Percentiles rank a stretch among this genome's conserved stretches.
Evolutionary conservation across 2,888 invertebrate genomes (phyloP).

Genomic region (Thera britannica): DNA sequence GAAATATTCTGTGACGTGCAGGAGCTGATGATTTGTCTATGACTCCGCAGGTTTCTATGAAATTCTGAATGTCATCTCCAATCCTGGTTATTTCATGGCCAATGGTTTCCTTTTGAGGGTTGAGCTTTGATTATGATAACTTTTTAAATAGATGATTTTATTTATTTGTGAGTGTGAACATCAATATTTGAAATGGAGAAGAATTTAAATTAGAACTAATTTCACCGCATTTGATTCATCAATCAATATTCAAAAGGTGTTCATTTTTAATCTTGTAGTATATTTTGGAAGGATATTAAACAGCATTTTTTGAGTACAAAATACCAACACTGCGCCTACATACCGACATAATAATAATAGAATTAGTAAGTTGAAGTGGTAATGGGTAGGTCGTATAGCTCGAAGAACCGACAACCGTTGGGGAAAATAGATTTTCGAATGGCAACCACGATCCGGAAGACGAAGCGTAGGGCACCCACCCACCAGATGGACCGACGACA

Average conservation of each 20-base stretch:
- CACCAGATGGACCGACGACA: too few species aligned
- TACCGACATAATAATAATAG: too few species aligned
- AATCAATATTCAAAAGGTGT: slow-evolving; percentile 11
- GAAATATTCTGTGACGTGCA: slow-evolving; percentile 16
- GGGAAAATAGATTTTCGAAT: too few species aligned
- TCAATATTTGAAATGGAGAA: slow-evolving; percentile 2
- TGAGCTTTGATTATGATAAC: slow-evolving; percentile 32
- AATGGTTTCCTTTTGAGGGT: slow-evolving; percentile 41
- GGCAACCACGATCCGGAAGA: too few species aligned
- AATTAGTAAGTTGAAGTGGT: too few species aligned
- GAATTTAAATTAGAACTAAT: not conserved
- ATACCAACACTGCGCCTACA: too few species aligned
- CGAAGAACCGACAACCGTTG: too few species aligned
- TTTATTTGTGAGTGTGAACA: slow-evolving; percentile 1
- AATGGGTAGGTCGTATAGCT: too few species aligned
- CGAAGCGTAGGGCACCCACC: too few species aligned
- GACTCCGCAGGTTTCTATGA: slow-evolving; percentile 66
- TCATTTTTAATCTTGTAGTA: too few species aligned
- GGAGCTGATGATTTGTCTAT: slow-evolving; percentile 76
- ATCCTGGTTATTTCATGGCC: slow-evolving; percentile 78
- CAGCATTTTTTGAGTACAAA: too few species aligned
- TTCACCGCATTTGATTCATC: slow-evolving; percentile 15
- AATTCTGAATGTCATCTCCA: slow-evolving; percentile 76
- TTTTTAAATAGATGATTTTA: slow-evolving; percentile 11
- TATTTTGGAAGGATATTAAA: too few species aligned